These are phyloP conservation scores for Parazoanthus swiftii DNA, from an alignment of 92 coral and sea anemone species.

Conservation along the genomic window DNA sequence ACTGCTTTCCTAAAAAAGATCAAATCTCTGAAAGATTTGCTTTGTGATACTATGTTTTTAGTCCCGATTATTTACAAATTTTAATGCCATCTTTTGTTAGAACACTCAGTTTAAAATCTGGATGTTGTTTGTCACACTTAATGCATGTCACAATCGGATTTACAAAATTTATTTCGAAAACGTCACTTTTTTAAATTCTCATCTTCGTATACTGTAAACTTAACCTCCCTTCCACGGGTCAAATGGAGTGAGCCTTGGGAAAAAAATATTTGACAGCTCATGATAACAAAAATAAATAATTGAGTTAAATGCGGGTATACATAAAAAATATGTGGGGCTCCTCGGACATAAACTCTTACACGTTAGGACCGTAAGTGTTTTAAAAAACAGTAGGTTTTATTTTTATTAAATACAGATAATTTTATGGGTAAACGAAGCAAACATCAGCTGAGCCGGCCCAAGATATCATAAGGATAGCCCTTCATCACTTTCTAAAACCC, in stretches of 20 bases:
- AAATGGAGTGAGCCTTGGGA: not conserved
- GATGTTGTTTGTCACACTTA: too few relatives aligned
- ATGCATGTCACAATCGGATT: too few relatives aligned
- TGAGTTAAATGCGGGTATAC: too few relatives aligned
- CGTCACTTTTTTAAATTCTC: not conserved
- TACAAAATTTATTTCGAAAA: too few relatives aligned
- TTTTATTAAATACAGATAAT: not conserved
- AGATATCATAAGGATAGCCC: too few relatives aligned
- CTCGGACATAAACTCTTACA: not conserved
- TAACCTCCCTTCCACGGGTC: not conserved
- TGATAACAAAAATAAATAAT: too few relatives aligned
- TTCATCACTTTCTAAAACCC: not conserved
- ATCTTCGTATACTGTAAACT: not conserved
- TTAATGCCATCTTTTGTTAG: too few relatives aligned
- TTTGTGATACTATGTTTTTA: not conserved
- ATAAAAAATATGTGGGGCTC: not conserved
- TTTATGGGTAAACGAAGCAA: not conserved
- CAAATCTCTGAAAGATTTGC: not conserved
- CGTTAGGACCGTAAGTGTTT: not conserved
- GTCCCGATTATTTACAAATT: not conserved
- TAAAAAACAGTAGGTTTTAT: not conserved
- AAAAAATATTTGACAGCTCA: too few relatives aligned
- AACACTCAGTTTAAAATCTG: too few relatives aligned
- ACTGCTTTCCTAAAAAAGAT: not conserved
- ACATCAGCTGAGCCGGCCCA: not conserved